phyloP scores from a whole-genome alignment of 2,888 invertebrate genomes.

The Zygogramma bicolorata region DNA sequence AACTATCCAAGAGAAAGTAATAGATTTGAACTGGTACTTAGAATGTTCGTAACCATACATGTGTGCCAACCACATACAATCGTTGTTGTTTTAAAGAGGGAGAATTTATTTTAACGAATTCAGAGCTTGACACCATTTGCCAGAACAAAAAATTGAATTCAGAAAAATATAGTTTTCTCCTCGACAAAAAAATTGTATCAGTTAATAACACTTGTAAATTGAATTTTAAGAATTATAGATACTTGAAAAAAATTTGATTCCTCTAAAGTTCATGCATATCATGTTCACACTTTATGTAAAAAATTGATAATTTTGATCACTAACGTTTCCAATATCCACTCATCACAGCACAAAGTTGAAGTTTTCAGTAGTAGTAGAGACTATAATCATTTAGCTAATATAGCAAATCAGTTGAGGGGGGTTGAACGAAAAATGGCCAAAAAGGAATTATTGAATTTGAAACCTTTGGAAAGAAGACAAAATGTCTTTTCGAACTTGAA shows the following conservation, averaged over 20 bases:
- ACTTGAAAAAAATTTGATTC: background rate
- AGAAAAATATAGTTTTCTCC: background rate
- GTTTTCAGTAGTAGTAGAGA: background rate
- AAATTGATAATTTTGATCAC: background rate
- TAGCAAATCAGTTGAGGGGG: background rate
- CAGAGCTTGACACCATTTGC: background rate
- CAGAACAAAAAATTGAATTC: background rate
- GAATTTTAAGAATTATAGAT: background rate
- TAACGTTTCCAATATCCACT: background rate
- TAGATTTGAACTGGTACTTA: background rate
- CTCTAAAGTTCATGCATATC: background rate
- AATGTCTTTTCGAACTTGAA: too few species aligned
- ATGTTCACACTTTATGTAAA: background rate
- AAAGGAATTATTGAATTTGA: slow-evolving; percentile 4
- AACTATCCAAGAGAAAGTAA: background rate
- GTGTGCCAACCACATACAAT: background rate
- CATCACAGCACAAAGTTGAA: background rate
- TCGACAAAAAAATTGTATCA: background rate
- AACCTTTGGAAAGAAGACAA: background rate
- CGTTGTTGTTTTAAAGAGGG: background rate
- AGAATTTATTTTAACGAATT: background rate
- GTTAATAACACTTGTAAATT: background rate
- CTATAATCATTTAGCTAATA: background rate
- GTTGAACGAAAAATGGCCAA: background rate
- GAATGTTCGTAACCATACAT: background rate